Conservation (phyloP, 1,140 invertebrate genomes). For the Lethrus apterus region DNA sequence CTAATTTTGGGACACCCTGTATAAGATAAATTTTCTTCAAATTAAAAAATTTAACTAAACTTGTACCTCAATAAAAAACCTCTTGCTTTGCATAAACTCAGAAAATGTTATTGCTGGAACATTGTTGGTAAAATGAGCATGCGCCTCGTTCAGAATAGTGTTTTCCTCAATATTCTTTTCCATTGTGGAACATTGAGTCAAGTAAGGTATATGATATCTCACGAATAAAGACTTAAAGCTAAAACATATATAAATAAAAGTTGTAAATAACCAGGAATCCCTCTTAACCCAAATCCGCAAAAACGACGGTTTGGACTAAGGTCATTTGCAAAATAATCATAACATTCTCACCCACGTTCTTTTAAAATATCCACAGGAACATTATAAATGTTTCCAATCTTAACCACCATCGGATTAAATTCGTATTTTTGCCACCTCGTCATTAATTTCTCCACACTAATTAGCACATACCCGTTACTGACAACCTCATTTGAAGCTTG, state of each 20-base stretch:
- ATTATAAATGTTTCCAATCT: slow-evolving; percentile 22
- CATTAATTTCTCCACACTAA: slow-evolving; percentile 17
- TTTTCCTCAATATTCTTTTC: slow-evolving; percentile 18
- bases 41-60: too few species aligned
- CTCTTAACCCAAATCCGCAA: too few species aligned
- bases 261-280: too few species aligned
- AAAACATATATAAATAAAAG: too few species aligned
- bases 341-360: slow-evolving; percentile 10
- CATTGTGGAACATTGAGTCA: slow-evolving; percentile 18
- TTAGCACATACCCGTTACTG: slow-evolving; percentile 15
- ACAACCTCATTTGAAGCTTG: slow-evolving; percentile 8
- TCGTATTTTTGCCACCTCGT: slow-evolving; percentile 21
- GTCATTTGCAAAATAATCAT: neutral
- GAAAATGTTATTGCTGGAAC: slow-evolving; percentile 22
- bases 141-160: slow-evolving; percentile 22
- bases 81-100: slow-evolving; percentile 22
- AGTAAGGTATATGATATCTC: slow-evolving; percentile 19
- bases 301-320: too few species aligned
- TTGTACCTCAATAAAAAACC: slow-evolving; percentile 22
- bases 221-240: slow-evolving; percentile 20
- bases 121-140: slow-evolving; percentile 19
- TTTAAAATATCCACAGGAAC: slow-evolving; percentile 19
- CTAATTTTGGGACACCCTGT: too few species aligned
- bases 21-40: too few species aligned
- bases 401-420: slow-evolving; percentile 27